Conservation (phyloP, 1,140 invertebrate genomes). For the Drosophila bipectinata region DNA sequence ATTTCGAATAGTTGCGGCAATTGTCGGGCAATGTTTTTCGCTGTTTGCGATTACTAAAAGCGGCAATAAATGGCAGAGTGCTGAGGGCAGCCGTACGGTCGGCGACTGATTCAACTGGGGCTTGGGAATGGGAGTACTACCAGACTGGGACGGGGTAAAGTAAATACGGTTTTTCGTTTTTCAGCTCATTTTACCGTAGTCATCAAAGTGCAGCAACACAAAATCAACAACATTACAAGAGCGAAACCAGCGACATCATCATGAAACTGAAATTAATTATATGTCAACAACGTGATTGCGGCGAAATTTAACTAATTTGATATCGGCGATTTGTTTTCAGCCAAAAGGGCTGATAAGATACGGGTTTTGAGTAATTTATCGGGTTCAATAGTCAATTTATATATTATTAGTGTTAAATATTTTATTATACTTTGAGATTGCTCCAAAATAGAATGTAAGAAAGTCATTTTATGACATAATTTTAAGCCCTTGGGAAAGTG, state of each 20-base stretch:
- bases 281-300: slow-evolving; percentile 56
- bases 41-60: slow-evolving; percentile 45
- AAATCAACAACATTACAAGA: slow-evolving; percentile 36
- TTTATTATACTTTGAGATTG: no score
- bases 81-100: slow-evolving; percentile 27
- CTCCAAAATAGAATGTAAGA: no score
- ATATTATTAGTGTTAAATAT: no score
- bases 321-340: slow-evolving; percentile 10
- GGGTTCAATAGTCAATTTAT: slow-evolving; percentile 21
- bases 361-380: slow-evolving; percentile 32
- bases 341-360: slow-evolving; percentile 27
- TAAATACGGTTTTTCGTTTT: slow-evolving; percentile 46
- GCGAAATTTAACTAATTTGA: slow-evolving; percentile 49
- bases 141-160: slow-evolving; percentile 3
- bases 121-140: slow-evolving; percentile 10
- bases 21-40: slow-evolving; percentile 42
- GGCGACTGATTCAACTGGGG: slow-evolving; percentile 15
- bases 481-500: no score
- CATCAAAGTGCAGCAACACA: slow-evolving; percentile 36
- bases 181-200: slow-evolving; percentile 37
- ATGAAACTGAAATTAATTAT: slow-evolving; percentile 59
- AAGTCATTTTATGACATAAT: no score
- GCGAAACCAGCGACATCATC: slow-evolving; percentile 32
- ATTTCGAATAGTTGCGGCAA: slow-evolving; percentile 42
- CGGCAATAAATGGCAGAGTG: slow-evolving; percentile 48